Percentiles rank a stretch among this genome's conserved stretches.
phyloP scores from a whole-genome alignment of 2,797 vertebrate genomes.

The Nasua narica region DNA sequence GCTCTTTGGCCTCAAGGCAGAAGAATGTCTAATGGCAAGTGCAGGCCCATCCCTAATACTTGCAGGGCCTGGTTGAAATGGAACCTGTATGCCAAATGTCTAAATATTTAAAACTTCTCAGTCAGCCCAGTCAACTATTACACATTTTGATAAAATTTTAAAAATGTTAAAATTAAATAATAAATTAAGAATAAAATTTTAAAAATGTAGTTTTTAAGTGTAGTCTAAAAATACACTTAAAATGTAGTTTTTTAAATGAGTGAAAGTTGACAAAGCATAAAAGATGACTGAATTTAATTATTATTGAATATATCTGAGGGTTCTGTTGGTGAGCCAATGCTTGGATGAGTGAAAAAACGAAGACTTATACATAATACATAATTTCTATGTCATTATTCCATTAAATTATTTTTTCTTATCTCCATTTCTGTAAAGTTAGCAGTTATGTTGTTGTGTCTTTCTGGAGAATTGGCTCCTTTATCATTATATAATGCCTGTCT shows the following conservation, averaged over 20 bases:
- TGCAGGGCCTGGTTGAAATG: background rate
- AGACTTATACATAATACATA: background rate
- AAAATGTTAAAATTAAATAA: background rate
- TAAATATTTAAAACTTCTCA: background rate
- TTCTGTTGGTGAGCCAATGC: background rate
- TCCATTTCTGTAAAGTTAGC: background rate
- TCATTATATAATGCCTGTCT: background rate
- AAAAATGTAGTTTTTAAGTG: background rate
- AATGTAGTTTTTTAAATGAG: background rate
- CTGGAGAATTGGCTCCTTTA: background rate
- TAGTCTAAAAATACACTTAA: background rate
- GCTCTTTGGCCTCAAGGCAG: background rate
- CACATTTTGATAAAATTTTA: background rate
- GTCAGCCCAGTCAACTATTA: background rate
- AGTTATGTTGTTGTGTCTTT: background rate
- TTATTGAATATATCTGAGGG: background rate
- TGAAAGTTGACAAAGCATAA: conserved; percentile 14
- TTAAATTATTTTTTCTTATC: background rate
- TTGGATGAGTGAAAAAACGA: background rate
- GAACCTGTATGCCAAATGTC: background rate
- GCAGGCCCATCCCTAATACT: background rate
- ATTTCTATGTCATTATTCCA: background rate
- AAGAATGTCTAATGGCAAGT: background rate
- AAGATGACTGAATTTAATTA: conserved; percentile 11
- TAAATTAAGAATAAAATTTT: too few species aligned